phyloP scores from a whole-genome alignment of 2,888 invertebrate genomes.

The Volucella inanis region DNA sequence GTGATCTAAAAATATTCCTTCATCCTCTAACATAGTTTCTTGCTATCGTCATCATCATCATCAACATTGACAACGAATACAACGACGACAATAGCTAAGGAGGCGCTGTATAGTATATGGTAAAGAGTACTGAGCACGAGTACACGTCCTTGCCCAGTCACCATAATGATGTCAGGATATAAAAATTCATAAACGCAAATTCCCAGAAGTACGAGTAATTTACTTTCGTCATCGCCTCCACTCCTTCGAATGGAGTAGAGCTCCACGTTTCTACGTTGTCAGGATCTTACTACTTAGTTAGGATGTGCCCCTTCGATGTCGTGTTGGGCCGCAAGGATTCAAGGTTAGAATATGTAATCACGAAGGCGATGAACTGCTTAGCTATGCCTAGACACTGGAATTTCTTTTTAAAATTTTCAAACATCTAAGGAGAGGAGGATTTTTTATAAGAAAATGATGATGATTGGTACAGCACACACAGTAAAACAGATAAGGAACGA shows the following conservation, averaged over 20 bases:
- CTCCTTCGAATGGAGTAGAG: neutral
- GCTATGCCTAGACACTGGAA: conserved; percentile 51
- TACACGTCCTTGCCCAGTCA: conserved; percentile 46
- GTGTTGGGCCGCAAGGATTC: conserved; percentile 33
- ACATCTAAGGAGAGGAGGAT: conserved; percentile 1
- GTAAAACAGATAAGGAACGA: conserved; percentile 15
- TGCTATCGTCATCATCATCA: conserved; percentile 3
- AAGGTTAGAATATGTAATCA: conserved; percentile 48
- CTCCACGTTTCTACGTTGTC: neutral
- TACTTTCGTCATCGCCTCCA: conserved; percentile 55
- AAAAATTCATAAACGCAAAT: conserved; percentile 72
- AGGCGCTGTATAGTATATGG: neutral
- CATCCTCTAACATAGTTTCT: conserved; percentile 31
- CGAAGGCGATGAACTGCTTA: conserved; percentile 40
- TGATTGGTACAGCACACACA: conserved; percentile 48
- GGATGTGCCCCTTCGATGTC: conserved; percentile 27
- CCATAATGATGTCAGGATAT: conserved; percentile 72
- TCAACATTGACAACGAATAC: neutral
- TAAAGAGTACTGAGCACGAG: neutral
- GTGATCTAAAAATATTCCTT: conserved; percentile 30
- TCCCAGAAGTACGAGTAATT: conserved; percentile 61
- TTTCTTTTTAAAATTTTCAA: conserved; percentile 46
- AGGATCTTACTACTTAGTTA: neutral
- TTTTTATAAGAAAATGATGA: conserved; percentile 34
- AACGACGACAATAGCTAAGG: neutral